A percentile compares a stretch with the other conserved stretches of the same genome.
phyloP scores from a whole-genome alignment of 2,113 vertebrate genomes.

The Vidua macroura region DNA sequence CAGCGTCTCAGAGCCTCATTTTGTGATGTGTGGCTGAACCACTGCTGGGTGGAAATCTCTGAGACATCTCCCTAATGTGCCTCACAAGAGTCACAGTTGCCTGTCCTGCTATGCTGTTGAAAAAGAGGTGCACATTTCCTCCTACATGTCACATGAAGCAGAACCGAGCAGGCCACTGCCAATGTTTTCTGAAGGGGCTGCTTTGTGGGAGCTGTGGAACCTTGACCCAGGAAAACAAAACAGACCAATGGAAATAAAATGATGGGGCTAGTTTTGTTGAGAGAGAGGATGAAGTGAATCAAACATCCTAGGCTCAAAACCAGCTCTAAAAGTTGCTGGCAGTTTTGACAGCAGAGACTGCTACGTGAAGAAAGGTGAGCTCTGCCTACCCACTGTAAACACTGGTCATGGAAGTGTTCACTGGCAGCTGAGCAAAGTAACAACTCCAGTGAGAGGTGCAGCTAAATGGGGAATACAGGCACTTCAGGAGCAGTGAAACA shows the following conservation, averaged over 20 bases:
- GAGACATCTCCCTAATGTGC: not conserved
- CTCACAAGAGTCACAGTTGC: not conserved
- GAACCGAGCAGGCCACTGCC: rapidly evolving
- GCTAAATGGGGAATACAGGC: rapidly evolving
- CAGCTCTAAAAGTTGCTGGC: not conserved
- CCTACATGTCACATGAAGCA: rapidly evolving
- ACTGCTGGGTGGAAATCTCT: not conserved
- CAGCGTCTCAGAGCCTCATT: not conserved
- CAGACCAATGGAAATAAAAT: not conserved
- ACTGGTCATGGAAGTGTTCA: rapidly evolving
- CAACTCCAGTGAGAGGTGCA: rapidly evolving
- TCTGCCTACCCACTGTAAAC: not conserved
- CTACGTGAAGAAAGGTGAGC: rapidly evolving
- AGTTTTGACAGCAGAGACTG: not conserved
- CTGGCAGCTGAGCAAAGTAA: too few relatives aligned
- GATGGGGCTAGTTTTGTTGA: not conserved
- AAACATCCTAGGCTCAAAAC: not conserved
- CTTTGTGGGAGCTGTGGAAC: not conserved
- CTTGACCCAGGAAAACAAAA: not conserved
- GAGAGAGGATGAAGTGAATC: not conserved
- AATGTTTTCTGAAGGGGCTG: not conserved
- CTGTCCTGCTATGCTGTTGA: not conserved
- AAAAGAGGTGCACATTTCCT: not conserved
- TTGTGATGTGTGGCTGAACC: not conserved
- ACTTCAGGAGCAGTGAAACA: too few relatives aligned